Base-by-base conservation (phyloP, 1,140 invertebrate genomes). In the Nephotettix cincticeps region DNA sequence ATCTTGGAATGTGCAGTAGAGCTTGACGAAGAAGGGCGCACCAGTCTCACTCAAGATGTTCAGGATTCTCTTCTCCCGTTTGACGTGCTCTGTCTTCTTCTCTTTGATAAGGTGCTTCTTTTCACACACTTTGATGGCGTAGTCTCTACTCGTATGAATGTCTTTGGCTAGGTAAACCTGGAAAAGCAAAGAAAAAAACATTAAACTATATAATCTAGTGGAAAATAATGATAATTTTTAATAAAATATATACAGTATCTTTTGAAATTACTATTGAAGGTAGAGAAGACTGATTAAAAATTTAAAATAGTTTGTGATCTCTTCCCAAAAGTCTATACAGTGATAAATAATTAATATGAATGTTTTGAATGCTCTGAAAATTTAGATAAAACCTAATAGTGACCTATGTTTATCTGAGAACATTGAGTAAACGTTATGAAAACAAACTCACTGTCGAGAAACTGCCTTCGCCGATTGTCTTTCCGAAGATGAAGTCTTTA, bases 1-100 rank as follows among this genome's bases (percentile, higher is more conserved):
- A 82, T 99, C 97, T 85, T 99, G 98, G 85, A 99, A 99, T 43
- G 98, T 98, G 81, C 92, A 98, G 78, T 92, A 96, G 3, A 99
- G 84, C 77, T 92, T 91, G 17, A 99, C 94, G 80, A 99, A 96
- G 79, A 95, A 97, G 19, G 89, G 90, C 77, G 82, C 83, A 69
- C 78, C 82, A 70, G 78, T 80, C 75, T 84, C 82, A 65, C 88
- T 89, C 45, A 95, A 80, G 81, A 90, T 89, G 77, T 92, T 90
- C 73, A 98, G 81, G 17, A 96, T 91, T 77, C 97, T 92, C 80
- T 96, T 97, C 79, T 98, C 96, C 40, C 96, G 86, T 80, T 92
- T 93, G 32, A 99, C 92, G 80, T 97, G 96, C 76, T 96, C 91
- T 67, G 91, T 90, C 82, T 99, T 99, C 76, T 92, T 93, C 80